phyloP scores from a whole-genome alignment of 2,113 vertebrate species.

The Pseudopipra pipra region DNA sequence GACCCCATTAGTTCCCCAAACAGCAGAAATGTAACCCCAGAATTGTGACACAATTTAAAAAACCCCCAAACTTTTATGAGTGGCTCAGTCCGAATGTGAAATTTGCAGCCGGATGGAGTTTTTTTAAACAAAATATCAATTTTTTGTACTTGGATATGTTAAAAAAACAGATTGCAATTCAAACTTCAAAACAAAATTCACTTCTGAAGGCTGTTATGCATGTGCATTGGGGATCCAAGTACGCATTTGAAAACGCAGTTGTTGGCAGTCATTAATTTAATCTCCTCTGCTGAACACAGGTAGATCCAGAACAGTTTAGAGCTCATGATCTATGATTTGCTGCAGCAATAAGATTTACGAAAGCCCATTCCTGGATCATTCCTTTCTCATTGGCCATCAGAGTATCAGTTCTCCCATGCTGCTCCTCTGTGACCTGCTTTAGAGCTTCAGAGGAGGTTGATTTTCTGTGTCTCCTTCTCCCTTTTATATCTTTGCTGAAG shows the following conservation, averaged over 20 bases:
- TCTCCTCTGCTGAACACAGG: not conserved
- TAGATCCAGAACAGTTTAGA: not conserved
- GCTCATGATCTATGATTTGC: not conserved
- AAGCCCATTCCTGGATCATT: not conserved
- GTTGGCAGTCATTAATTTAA: not conserved
- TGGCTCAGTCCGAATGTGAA: not conserved
- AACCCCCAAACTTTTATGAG: not conserved
- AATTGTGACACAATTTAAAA: not conserved
- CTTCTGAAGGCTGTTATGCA: not conserved
- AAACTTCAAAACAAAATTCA: not conserved
- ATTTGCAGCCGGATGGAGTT: not conserved
- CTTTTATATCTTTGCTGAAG: not conserved
- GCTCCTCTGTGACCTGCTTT: not conserved
- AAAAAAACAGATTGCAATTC: not conserved
- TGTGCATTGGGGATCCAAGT: not conserved
- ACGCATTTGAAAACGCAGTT: not conserved
- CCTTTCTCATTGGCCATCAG: not conserved
- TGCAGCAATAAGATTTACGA: not conserved
- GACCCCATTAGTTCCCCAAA: not conserved
- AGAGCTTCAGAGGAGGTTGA: not conserved
- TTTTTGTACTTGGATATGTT: not conserved
- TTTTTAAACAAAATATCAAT: not conserved
- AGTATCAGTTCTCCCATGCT: not conserved
- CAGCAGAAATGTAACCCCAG: not conserved
- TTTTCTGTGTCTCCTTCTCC: not conserved